Percentiles rank a stretch among this genome's conserved stretches.
Evolutionary conservation across 2,113 vertebrate species (phyloP).

Genomic region (Ameiurus melas): DNA sequence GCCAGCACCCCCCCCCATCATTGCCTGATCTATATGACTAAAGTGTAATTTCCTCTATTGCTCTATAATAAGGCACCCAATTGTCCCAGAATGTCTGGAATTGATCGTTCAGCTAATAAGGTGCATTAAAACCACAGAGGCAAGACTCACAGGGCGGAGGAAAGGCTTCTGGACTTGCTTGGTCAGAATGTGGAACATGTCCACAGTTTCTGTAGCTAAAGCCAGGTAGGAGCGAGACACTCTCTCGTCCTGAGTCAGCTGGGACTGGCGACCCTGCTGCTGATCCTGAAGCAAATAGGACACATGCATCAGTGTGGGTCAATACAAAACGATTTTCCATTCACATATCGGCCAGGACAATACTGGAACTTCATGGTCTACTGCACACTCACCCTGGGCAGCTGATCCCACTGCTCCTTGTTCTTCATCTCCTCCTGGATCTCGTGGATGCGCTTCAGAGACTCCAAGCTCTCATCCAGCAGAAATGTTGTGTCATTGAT

Average conservation of each 20-base stretch:
- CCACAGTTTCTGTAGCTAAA: conserved; percentile 94
- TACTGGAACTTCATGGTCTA: background rate
- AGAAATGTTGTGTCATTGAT: conserved; percentile 99
- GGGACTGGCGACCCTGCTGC: conserved; percentile 95
- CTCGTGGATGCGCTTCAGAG: conserved; percentile 97
- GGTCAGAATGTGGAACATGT: conserved; percentile 99
- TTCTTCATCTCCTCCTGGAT: conserved; percentile 99
- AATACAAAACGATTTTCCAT: background rate
- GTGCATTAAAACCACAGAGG: background rate
- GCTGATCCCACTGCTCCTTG: conserved; percentile 95
- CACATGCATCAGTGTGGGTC: background rate
- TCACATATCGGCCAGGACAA: background rate
- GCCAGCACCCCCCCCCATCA: background rate
- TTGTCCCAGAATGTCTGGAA: background rate
- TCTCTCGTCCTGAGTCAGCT: conserved; percentile 94
- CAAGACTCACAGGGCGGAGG: conserved; percentile 90
- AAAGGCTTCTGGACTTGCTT: conserved; percentile 99
- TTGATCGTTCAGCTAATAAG: background rate
- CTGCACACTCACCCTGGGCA: conserved; percentile 84
- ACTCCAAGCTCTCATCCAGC: conserved; percentile 96
- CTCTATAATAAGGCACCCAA: background rate
- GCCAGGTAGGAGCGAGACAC: conserved; percentile 97
- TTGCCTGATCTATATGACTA: background rate
- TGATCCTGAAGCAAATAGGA: conserved; percentile 79
- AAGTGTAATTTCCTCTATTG: background rate